phyloP scores from a whole-genome alignment of 2,113 vertebrate genomes.

The Hippocampus zosterae region DNA sequence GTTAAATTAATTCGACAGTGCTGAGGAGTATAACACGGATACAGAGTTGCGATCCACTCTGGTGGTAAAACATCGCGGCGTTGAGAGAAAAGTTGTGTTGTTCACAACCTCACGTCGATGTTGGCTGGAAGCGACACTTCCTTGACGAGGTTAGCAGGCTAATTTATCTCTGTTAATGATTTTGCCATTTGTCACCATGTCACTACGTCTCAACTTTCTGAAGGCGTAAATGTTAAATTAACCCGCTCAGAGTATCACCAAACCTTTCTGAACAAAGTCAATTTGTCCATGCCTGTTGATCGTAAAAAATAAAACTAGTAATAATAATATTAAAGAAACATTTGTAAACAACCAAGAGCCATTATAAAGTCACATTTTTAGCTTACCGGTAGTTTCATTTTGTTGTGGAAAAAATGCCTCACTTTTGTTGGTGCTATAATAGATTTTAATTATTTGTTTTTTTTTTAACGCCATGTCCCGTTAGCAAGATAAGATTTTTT shows the following conservation, averaged over 20 bases:
- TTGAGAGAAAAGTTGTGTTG: constrained; percentile 8
- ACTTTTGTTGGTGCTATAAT: too few species aligned
- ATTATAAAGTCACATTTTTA: too few species aligned
- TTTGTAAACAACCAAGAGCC: too few species aligned
- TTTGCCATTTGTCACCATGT: not conserved
- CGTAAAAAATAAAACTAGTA: not conserved
- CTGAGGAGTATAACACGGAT: not conserved
- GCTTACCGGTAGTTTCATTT: too few species aligned
- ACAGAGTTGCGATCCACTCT: too few species aligned
- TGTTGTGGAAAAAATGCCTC: too few species aligned
- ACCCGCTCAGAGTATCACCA: not conserved
- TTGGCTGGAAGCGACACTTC: constrained; percentile 42
- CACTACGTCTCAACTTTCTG: not conserved
- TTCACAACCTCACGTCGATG: constrained; percentile 29
- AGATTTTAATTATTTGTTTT: not conserved
- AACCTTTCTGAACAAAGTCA: not conserved
- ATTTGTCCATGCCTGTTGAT: not conserved
- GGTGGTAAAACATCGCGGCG: not conserved
- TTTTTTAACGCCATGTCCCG: not conserved
- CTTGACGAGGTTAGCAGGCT: constrained; percentile 59
- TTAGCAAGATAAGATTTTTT: not conserved
- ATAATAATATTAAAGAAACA: too few species aligned
- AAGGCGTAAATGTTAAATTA: not conserved
- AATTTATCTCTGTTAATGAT: constrained; percentile 41
- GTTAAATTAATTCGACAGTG: not conserved